A percentile compares a stretch with the other conserved stretches of the same genome.
Evolutionary conservation across 2,797 vertebrate genomes (phyloP).

Genomic region (Peromyscus aztecus): DNA sequence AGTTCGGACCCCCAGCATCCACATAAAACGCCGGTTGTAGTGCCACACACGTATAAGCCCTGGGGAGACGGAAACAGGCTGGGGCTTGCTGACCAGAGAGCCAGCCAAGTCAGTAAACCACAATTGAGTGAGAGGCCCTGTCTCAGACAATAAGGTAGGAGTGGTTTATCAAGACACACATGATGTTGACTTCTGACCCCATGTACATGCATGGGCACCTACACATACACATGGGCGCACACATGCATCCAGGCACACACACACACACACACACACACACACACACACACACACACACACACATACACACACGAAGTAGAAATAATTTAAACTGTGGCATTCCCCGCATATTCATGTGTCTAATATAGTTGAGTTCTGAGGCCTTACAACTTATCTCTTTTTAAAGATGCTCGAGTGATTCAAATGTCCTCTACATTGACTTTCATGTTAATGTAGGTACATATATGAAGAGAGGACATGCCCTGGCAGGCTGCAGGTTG

Average conservation of each 20-base stretch:
- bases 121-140: neutral
- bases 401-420: neutral
- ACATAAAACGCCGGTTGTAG: neutral
- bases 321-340: conserved; percentile 16
- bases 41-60: neutral
- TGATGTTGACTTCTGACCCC: neutral
- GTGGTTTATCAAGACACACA: neutral
- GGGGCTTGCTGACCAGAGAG: neutral
- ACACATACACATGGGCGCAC: neutral
- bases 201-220: neutral
- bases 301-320: neutral
- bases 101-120: neutral
- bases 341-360: neutral
- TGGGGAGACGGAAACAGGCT: neutral
- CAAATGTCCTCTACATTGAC: neutral
- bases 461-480: neutral
- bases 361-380: neutral
- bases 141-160: neutral
- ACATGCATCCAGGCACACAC: neutral
- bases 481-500: neutral
- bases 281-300: neutral
- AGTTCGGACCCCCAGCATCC: neutral
- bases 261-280: too few species aligned
- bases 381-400: neutral
- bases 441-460: neutral